Conservation (phyloP, 2,888 invertebrate species). For the Agrilus biguttatus region DNA sequence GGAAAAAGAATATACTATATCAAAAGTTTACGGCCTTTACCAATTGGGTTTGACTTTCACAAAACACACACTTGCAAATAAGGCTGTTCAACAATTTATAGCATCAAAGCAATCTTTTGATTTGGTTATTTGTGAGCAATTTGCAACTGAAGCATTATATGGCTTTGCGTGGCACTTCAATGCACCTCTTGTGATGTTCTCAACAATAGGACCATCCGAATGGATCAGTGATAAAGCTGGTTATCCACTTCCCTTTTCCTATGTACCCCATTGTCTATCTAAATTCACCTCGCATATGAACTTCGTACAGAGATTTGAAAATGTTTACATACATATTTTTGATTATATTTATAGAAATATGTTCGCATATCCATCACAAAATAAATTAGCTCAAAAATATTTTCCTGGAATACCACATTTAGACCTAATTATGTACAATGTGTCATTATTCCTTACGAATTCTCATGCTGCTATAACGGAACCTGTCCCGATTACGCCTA, state of each 20-base stretch:
- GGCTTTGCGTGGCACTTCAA: conserved; percentile 25
- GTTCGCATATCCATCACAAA: conserved; percentile 13
- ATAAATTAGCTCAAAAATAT: conserved; percentile 16
- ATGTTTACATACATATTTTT: conserved; percentile 27
- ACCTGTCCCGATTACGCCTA: conserved; percentile 36
- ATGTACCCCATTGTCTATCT: conserved; percentile 32
- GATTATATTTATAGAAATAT: conserved; percentile 17
- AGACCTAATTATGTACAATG: conserved; percentile 15
- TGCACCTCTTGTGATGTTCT: conserved; percentile 22
- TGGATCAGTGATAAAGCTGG: conserved; percentile 34
- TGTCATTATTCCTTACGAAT: conserved; percentile 19
- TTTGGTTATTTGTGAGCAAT: conserved; percentile 28
- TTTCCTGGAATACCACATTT: conserved; percentile 18
- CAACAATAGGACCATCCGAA: conserved; percentile 27
- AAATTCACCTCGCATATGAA: conserved; percentile 30
- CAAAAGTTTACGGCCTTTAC: neutral
- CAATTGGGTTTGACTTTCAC: neutral
- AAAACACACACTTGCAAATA: conserved; percentile 21
- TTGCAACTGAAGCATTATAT: conserved; percentile 31
- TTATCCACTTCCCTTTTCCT: conserved; percentile 31
- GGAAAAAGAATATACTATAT: too few species aligned
- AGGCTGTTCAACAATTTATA: conserved; percentile 21
- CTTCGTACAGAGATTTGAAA: conserved; percentile 38
- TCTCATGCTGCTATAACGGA: conserved; percentile 35
- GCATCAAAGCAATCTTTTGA: conserved; percentile 24